Base-by-base conservation (phyloP, 2,113 vertebrate species). In the Setophaga kirtlandii region DNA sequence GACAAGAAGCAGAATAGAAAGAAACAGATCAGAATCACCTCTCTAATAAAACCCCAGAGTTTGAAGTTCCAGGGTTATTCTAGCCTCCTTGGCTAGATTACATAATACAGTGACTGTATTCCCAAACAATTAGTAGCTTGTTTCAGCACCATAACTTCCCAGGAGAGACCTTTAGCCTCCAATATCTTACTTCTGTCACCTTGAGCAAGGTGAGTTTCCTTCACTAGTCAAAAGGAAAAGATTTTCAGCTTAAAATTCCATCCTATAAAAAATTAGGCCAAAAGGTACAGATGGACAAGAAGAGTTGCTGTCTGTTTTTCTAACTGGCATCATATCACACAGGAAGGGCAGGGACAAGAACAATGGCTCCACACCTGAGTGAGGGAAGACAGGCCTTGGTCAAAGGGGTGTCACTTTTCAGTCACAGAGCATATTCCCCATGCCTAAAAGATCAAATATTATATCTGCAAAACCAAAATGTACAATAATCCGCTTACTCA, bases 391-490 rank as follows among this genome's bases (percentile, higher is more conserved):
- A 78, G 0, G 0, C 33, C 27, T n/a, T 42, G 52, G 39, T 53
- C 65, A 87, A 67, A 75, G 2, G 8, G 24, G 24, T 30, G 33
- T 21, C 60, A 59, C 41, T 75, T 52, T 18, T 69, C 67, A 76
- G 35, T 42, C 21, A 78, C 25, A 42, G 50, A 58, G 18, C 39
- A 52, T n/a, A 64, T 35, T 47, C 18, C 30, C 24, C 24, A 31
- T 13, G n/a, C 55, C 84, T 77, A 28, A 27, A 73, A 86, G 37
- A 68, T 23, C 16, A 91, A 71, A 52, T 42, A 68, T 5, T 70
- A 9, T 17, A 71, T 70, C 31, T 49, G 30, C 3, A 3, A 55
- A 83, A 56, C 12, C 33, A 73, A 50, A 37, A 80, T 0, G 0
- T 3, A 37, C n/a, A 41, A 49, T 49, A 58, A 80, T 20, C 31